Evolutionary conservation across 2,797 vertebrate species (phyloP), one percentile per base, ranked within the genome.

Genomic region (Austrolebias charrua): DNA sequence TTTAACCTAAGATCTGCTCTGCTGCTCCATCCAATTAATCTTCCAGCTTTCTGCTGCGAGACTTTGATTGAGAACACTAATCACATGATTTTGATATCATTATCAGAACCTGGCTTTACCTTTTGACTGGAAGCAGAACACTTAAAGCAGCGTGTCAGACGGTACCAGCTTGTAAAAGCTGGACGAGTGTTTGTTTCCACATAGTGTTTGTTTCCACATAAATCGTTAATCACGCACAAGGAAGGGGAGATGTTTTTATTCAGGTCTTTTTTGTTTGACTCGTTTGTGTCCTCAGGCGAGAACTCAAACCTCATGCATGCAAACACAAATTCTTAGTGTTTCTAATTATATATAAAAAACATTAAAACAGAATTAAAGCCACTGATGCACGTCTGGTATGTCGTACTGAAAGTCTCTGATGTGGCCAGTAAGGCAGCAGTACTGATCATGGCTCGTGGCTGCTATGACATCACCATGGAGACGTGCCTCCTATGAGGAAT

Each of bases 221-320:
- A 86, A 88, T 83, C 62, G 88, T 88, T 81, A 69, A 89, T 81
- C 69, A 42, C 38, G 69, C 60, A 79, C 55, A 12, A 67, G 45
- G 56, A 75, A 52, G 42, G 12, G 28, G 51, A 56, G 31, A 60
- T 40, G 56, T 49, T 42, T 69, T 82, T 45, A 52, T 44, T 63
- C 49, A 56, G 48, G 47, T 33, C 45, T 24, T 51, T 40, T 24
- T 49, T 63, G 61, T 73, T 73, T 71, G 69, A 19, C 62, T 49
- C 46, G 15, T n/a, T 38, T 28, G 20, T 52, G 49, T 38, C 5
- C 5, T 16, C 28, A 24, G 44, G 8, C 12, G 52, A 40, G 52
- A 56, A 38, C 71, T 69, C 62, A 13, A 71, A 67, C 19, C 5
- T 54, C 47, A 51, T 63, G 28, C 60, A 24, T 43, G 53, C 28